Conservation (phyloP, 2,797 vertebrate species). For the Brachyrhaphis roseni region DNA sequence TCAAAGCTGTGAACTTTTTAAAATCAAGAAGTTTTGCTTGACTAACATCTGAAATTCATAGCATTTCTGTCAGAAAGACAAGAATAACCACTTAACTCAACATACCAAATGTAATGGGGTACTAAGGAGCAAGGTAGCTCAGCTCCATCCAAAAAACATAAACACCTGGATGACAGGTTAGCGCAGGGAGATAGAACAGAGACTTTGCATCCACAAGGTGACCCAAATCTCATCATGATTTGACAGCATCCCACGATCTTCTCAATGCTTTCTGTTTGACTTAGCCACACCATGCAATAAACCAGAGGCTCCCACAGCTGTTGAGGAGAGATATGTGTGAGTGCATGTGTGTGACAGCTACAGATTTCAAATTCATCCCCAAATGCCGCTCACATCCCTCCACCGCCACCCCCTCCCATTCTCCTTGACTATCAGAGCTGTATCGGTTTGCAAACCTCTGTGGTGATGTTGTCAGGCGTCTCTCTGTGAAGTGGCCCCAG, state of each 20-base stretch:
- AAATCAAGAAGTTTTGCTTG: not conserved
- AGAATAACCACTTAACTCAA: conserved; percentile 4
- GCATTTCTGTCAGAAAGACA: not conserved
- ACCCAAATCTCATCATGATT: conserved; percentile 37
- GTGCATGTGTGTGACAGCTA: conserved; percentile 61
- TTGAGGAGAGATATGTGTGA: conserved; percentile 45
- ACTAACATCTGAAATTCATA: not conserved
- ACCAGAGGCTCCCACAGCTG: conserved; percentile 53
- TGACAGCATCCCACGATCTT: conserved; percentile 42
- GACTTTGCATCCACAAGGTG: conserved; percentile 33
- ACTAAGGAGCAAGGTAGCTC: conserved; percentile 1
- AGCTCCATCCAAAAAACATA: conserved; percentile 3
- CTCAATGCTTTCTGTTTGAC: conserved; percentile 47
- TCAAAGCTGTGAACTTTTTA: not conserved
- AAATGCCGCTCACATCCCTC: conserved; percentile 55
- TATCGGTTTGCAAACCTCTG: conserved; percentile 80
- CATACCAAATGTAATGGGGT: not conserved
- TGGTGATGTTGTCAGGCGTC: conserved; percentile 80
- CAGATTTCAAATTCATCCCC: conserved; percentile 73
- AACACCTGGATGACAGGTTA: conserved; percentile 13
- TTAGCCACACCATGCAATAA: conserved; percentile 42
- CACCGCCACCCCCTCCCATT: conserved; percentile 42
- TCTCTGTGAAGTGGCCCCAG: conserved; percentile 80
- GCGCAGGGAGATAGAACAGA: conserved; percentile 4
- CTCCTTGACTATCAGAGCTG: conserved; percentile 78